Conservation (phyloP, 2,797 vertebrate species). For the Harpagifer antarcticus region DNA sequence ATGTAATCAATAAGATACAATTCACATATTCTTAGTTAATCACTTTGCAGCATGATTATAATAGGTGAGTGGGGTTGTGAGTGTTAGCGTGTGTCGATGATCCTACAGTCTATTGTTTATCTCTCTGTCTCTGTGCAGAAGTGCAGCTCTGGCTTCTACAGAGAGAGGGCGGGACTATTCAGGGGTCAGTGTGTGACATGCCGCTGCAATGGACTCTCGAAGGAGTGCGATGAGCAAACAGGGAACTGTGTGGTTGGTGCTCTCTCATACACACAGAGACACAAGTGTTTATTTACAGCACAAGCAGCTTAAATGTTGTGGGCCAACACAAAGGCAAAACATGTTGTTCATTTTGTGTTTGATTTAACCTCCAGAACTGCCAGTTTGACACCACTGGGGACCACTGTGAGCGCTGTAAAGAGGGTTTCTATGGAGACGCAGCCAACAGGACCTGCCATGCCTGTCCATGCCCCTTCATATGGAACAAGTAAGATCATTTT, state of each 20-base stretch:
- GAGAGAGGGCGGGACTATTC: slow-evolving; percentile 68
- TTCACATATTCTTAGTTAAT: not conserved
- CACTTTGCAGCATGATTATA: not conserved
- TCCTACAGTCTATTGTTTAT: not conserved
- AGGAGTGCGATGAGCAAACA: slow-evolving; percentile 84
- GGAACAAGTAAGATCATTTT: slow-evolving; percentile 84
- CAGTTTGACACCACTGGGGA: slow-evolving; percentile 86
- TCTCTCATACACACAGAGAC: not conserved
- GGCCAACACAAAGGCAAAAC: not conserved
- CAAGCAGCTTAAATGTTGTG: not conserved
- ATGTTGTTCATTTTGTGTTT: slow-evolving; percentile 15
- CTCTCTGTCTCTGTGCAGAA: slow-evolving; percentile 71
- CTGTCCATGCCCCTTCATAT: slow-evolving; percentile 87
- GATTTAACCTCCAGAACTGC: slow-evolving; percentile 83
- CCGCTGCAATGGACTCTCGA: slow-evolving; percentile 88
- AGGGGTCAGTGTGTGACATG: slow-evolving; percentile 87
- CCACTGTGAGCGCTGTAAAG: slow-evolving; percentile 87
- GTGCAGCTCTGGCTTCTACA: slow-evolving; percentile 88
- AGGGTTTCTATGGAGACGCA: slow-evolving; percentile 87
- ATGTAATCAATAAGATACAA: not conserved
- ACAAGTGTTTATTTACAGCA: not conserved
- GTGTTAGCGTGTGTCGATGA: slow-evolving; percentile 16
- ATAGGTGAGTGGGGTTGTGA: too few relatives aligned
- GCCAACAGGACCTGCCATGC: slow-evolving; percentile 80
- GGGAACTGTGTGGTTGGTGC: slow-evolving; percentile 89